phyloP scores from a whole-genome alignment of 2,888 invertebrate genomes.

The Branchellion lobata region DNA sequence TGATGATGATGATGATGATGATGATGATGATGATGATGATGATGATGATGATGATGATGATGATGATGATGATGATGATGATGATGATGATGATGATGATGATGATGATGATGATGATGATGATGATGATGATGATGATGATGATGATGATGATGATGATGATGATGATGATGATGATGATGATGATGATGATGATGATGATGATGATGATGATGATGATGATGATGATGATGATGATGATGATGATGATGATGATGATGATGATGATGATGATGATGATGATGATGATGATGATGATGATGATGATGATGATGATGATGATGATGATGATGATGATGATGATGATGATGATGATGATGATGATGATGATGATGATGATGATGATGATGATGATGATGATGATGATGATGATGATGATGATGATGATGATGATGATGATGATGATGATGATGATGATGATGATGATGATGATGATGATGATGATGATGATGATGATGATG shows the following conservation, averaged over 20 bases:
- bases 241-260: background rate
- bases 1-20: background rate
- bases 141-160: background rate
- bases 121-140: background rate
- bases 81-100: background rate
- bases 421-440: background rate
- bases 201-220: background rate
- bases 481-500: slow-evolving; percentile 9
- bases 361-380: background rate
- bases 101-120: background rate
- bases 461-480: background rate
- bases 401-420: background rate
- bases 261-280: background rate
- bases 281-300: background rate
- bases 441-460: slow-evolving; percentile 1
- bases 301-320: background rate
- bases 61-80: background rate
- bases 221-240: background rate
- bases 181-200: background rate
- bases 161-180: background rate
- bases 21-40: background rate
- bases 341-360: background rate
- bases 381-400: background rate
- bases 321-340: background rate
- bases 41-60: background rate